Base-by-base conservation (phyloP, 2,113 vertebrate genomes). In the Peromyscus californicus region DNA sequence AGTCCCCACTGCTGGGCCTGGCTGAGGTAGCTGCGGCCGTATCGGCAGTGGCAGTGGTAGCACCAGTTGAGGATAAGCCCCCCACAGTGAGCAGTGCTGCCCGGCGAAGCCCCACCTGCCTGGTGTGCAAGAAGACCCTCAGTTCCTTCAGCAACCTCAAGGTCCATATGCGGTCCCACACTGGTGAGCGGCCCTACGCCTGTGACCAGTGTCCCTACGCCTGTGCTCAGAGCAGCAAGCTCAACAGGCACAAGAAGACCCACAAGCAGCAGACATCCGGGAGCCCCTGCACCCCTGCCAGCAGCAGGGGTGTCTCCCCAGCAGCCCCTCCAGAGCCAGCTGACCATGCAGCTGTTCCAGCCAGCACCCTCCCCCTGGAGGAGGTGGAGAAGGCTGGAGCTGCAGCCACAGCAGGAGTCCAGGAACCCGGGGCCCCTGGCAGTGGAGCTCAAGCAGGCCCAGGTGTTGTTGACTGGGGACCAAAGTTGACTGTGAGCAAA, bases 141-240 rank as follows among this genome's bases (percentile, higher is more conserved):
- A 99, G 99, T 87, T 99, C 99, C 97, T 99, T 99, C 98, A 99
- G 99, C 98, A 99, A 99, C 98, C 98, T 99, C 97, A 99, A 99
- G 0, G 99, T 99, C 91, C 99, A 99, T 92, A 99, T 99, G 74
- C 99, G 99, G 57, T 99, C 99, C 8, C 99, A 99, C 98, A 99
- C 99, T 0, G 99, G 99, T 0, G 99, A 99, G 80, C 97, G 99
- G 59, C 99, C 99, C 0, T 99, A 99, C 17, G 98, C 98, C 79
- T 99, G 99, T 0, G 98, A 99, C 92, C 98, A 99, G 70, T 99
- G 99, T 94, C 98, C 98, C 96, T 99, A 99, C 1, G 99, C 99
- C 95, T 99, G 99, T 3, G 99, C 99, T 3, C 99, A 99, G 98
- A 99, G 99, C 97, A 99, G 99, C 95, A 99, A 99, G 97, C 98